Conservation (phyloP, 2,797 vertebrate genomes). For the Pseudomugil tenellus region DNA sequence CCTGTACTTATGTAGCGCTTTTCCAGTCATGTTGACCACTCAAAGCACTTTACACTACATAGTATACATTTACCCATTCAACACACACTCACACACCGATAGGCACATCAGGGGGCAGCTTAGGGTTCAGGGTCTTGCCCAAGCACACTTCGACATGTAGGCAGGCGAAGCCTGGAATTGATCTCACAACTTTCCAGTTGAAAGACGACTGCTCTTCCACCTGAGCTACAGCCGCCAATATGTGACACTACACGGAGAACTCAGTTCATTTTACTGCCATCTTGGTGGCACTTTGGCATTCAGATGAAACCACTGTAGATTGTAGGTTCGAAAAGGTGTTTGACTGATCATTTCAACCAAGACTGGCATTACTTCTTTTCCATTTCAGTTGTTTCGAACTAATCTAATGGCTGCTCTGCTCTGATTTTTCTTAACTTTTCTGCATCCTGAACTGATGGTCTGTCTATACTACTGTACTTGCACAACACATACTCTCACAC, state of each 20-base stretch:
- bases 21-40: no score
- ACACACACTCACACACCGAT: no score
- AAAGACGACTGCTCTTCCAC: no score
- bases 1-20: no score
- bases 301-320: not conserved
- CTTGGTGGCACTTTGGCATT: constrained; percentile 12
- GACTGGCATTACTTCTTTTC: constrained; percentile 54
- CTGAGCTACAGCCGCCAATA: no score
- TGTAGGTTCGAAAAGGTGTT: not conserved
- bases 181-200: no score
- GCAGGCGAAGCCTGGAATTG: no score
- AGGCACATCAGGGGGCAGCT: no score
- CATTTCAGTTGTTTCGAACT: constrained; percentile 64
- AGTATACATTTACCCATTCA: no score
- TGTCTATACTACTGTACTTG: constrained; percentile 65
- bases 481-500: constrained; percentile 34
- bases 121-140: no score
- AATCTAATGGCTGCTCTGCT: constrained; percentile 57
- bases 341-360: constrained; percentile 20
- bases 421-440: constrained; percentile 55
- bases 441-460: constrained; percentile 69
- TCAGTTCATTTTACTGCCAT: constrained; percentile 19
- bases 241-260: constrained; percentile 13
- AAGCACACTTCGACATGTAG: no score
- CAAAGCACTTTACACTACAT: no score